A percentile compares a stretch with the other conserved stretches of the same genome.
These are phyloP conservation scores for Popillia japonica DNA, from an alignment of 1,140 invertebrate species.

Conservation along the genomic window DNA sequence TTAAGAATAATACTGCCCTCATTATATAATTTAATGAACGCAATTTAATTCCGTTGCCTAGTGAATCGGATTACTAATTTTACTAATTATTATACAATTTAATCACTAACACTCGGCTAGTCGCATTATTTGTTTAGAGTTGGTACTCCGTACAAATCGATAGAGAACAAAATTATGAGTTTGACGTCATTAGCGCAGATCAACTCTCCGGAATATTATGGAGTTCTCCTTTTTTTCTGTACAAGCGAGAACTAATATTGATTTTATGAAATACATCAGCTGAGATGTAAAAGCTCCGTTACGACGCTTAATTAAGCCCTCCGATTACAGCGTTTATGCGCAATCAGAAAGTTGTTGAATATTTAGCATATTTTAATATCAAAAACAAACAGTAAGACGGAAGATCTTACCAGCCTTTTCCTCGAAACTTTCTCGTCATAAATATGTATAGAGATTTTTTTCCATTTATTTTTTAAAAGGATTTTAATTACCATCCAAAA, in stretches of 20 bases:
- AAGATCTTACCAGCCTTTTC: not conserved
- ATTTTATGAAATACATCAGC: constrained; percentile 25
- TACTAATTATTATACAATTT: not conserved
- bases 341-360: constrained; percentile 33
- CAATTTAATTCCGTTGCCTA: not conserved
- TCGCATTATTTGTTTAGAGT: not conserved
- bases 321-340: constrained; percentile 20
- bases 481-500: not conserved
- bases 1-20: too few relatives aligned
- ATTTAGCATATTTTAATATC: constrained; percentile 33
- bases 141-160: not conserved
- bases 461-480: not conserved
- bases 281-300: not conserved
- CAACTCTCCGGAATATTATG: not conserved
- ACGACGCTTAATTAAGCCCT: constrained; percentile 13
- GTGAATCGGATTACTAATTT: not conserved
- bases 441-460: constrained; percentile 13
- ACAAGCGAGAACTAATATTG: constrained; percentile 8
- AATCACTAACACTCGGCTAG: not conserved
- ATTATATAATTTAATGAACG: too few relatives aligned
- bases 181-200: not conserved
- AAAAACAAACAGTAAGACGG: not conserved
- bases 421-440: not conserved
- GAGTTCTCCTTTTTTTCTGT: not conserved
- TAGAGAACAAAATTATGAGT: constrained; percentile 2